Base-by-base conservation (phyloP, 2,113 vertebrate genomes). In the Lagenorhynchus albirostris region DNA sequence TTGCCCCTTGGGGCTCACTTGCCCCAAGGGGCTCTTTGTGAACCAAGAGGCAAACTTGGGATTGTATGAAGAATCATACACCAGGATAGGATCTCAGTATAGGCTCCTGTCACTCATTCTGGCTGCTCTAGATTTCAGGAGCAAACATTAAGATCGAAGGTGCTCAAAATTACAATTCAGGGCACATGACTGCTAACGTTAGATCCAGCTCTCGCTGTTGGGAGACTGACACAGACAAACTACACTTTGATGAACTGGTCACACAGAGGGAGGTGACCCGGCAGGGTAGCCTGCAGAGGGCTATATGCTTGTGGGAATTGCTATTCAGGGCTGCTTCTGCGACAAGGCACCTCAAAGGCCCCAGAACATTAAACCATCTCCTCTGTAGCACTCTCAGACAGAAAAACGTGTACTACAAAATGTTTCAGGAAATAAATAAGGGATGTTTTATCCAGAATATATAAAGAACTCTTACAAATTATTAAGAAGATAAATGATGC, bases 161-260 rank as follows among this genome's bases (percentile, higher is more conserved):
- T 73, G 71, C 38, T 92, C 63, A 65, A 94, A 92, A 94, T 96
- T 94, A 94, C 89, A 96, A 94, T 96, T 85, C 85, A 96, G 89
- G 71, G 84, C 60, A 63, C n/a, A 76, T 53, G 76, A 96, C 0
- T 4, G 79, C 68, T 71, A 89, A 95, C 65, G 87, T 96, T 63
- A 97, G 81, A 84, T 21, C 36, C 73, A 15, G 55, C 38, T 96
- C 89, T 50, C 74, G 47, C 82, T 73, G 26, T 38, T 47, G 58
- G 38, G 65, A 91, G 47, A 89, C 31, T 63, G 91, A 90, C 83
- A 96, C 50, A 73, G 38, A 83, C 29, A 41, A 87, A 83, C 68
- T 88, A 21, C 60, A 55, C 76, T 73, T 93, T 90, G 87, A 96
- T 88, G 96, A 92, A 81, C 21, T 53, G 60, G 87, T 84, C 92